These are phyloP conservation scores for Menidia beryllina DNA, from an alignment of 2,113 vertebrate species.

Conservation along the genomic window DNA sequence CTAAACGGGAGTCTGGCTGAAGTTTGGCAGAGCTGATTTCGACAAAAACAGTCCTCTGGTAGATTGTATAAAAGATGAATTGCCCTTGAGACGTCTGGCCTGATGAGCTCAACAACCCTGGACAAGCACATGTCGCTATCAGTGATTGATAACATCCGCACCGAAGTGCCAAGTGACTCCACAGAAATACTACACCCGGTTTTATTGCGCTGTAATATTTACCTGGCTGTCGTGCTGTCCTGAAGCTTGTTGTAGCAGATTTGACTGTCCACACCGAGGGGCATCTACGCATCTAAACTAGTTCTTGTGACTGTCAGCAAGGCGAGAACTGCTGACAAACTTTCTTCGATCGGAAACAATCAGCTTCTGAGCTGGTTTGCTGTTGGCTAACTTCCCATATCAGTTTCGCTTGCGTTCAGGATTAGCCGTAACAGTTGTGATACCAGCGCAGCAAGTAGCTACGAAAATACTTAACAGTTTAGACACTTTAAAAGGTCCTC, in stretches of 20 bases:
- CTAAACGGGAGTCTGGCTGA: neutral
- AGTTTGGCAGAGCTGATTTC: neutral
- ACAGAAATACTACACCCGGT: neutral
- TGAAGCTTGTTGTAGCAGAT: neutral
- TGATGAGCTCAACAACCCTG: neutral
- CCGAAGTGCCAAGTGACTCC: neutral
- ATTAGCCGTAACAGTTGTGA: neutral
- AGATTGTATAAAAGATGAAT: neutral
- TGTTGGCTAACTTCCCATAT: conserved; percentile 15
- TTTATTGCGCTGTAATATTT: neutral
- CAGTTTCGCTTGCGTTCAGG: conserved; percentile 7
- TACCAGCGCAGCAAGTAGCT: neutral
- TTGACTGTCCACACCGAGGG: neutral
- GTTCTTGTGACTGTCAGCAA: conserved; percentile 23
- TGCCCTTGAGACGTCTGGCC: neutral
- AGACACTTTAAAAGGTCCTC: too few species aligned
- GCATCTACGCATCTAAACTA: neutral
- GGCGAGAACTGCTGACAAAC: conserved; percentile 13
- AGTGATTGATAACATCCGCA: neutral
- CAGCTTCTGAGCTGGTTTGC: conserved; percentile 1
- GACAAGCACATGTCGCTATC: neutral
- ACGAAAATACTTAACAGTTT: conserved; percentile 10
- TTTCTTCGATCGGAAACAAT: conserved; percentile 13
- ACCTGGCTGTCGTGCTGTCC: neutral
- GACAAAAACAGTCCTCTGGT: neutral